Percentiles rank a stretch among this genome's conserved stretches.
Conservation (phyloP, 2,888 invertebrate species). For the Cynaeus angustus region DNA sequence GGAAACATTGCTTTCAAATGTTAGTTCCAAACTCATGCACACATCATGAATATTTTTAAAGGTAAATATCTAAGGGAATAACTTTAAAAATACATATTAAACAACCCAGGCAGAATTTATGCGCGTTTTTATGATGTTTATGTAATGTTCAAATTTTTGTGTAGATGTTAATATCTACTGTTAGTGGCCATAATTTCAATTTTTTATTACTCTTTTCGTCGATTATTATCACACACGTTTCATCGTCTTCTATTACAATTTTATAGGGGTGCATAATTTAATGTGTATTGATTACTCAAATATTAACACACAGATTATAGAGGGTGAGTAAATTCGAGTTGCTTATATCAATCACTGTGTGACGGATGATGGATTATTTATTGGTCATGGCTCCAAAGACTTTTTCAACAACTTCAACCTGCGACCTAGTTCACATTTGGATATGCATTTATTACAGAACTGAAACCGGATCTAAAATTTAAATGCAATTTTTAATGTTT, state of each 20-base stretch:
- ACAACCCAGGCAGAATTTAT: neutral
- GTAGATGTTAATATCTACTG: neutral
- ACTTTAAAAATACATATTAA: neutral
- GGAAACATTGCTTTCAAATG: neutral
- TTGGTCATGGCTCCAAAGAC: too few species aligned
- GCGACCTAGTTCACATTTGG: too few species aligned
- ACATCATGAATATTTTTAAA: neutral
- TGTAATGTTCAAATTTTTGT: neutral
- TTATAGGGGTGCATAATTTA: neutral
- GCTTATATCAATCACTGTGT: too few species aligned
- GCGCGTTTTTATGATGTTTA: neutral
- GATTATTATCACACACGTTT: too few species aligned
- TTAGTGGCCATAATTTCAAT: neutral
- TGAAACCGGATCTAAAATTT: too few species aligned
- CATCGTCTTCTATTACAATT: neutral
- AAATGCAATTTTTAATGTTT: too few species aligned
- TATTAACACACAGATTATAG: too few species aligned
- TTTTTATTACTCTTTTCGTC: neutral
- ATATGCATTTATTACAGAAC: too few species aligned
- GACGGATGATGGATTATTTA: too few species aligned
- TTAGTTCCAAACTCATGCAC: constrained; percentile 8
- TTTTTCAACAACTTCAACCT: too few species aligned
- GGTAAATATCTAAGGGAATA: neutral
- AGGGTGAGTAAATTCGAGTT: too few species aligned
- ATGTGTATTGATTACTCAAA: too few species aligned